These are phyloP conservation scores for Palloptera scutellata DNA, from an alignment of 2,888 invertebrate genomes.

Conservation along the genomic window DNA sequence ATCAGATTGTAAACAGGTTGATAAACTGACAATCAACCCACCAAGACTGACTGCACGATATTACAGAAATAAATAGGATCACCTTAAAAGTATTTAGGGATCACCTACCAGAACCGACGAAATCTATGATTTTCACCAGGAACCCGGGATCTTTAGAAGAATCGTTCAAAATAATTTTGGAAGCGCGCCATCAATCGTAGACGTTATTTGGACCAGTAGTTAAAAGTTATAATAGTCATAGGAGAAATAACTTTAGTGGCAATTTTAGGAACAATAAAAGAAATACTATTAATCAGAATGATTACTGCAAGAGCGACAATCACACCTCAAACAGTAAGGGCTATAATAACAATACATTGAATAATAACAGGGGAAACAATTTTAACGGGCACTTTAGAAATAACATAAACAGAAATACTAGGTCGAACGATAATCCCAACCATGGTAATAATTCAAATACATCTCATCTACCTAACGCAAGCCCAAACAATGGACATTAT, in stretches of 20 bases:
- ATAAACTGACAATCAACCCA: slow-evolving; percentile 20
- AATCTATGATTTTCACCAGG: slow-evolving; percentile 22
- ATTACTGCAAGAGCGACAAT: too few relatives aligned
- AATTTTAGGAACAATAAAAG: slow-evolving; percentile 1
- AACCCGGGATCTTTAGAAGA: slow-evolving; percentile 18
- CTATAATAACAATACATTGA: not conserved
- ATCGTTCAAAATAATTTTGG: slow-evolving; percentile 21
- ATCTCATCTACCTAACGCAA: too few relatives aligned
- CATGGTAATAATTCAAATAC: too few relatives aligned
- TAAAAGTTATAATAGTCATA: not conserved
- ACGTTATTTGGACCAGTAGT: slow-evolving; percentile 12
- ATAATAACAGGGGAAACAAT: not conserved
- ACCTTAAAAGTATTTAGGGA: slow-evolving; percentile 13
- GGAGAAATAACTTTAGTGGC: not conserved
- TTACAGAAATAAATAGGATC: slow-evolving; percentile 21
- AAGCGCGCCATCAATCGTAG: slow-evolving; percentile 14
- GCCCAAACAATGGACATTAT: slow-evolving; percentile 1
- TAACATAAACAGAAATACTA: slow-evolving; percentile 6
- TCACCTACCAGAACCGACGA: slow-evolving; percentile 22
- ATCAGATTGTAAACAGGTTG: slow-evolving; percentile 12
- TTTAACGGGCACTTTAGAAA: not conserved
- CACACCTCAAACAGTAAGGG: not conserved
- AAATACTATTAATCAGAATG: not conserved
- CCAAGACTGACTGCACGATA: slow-evolving; percentile 5
- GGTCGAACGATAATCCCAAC: not conserved